Evolutionary conservation across 92 coral and sea anemone genomes (phyloP).

Genomic region (Porites lobata): DNA sequence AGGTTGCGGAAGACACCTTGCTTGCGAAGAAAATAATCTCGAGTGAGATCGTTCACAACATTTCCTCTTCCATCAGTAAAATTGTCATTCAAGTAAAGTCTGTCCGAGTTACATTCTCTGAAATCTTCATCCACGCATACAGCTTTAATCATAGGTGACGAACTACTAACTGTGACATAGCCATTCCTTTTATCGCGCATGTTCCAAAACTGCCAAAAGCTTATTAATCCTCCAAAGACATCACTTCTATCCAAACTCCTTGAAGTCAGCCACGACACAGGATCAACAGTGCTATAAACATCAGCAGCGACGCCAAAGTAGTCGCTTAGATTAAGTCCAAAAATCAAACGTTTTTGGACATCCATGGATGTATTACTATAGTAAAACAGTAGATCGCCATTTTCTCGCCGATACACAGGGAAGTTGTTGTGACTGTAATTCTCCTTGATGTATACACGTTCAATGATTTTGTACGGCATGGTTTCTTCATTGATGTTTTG

Average conservation of each 20-base stretch:
- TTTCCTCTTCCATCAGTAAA: slow-evolving; percentile 39
- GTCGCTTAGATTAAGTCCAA: slow-evolving; percentile 41
- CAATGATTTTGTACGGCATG: slow-evolving; percentile 71
- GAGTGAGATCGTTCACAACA: slow-evolving; percentile 48
- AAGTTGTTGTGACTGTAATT: slow-evolving; percentile 53
- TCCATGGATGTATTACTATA: not conserved
- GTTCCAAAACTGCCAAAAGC: slow-evolving; percentile 59
- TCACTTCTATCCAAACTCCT: slow-evolving; percentile 55
- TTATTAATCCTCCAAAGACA: slow-evolving; percentile 70
- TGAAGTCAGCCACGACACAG: slow-evolving; percentile 62
- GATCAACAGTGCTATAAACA: slow-evolving; percentile 18
- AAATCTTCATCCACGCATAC: slow-evolving; percentile 84
- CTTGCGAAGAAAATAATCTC: slow-evolving; percentile 66
- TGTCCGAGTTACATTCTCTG: slow-evolving; percentile 80
- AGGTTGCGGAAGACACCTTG: slow-evolving; percentile 56
- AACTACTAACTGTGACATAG: not conserved
- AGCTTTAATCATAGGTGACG: slow-evolving; percentile 59
- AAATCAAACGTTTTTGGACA: slow-evolving; percentile 35
- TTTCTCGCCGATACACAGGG: slow-evolving; percentile 78
- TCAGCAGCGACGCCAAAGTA: slow-evolving; percentile 69
- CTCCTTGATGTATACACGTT: slow-evolving; percentile 77
- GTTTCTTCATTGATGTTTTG: slow-evolving; percentile 67
- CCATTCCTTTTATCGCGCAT: slow-evolving; percentile 18
- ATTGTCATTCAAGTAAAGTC: slow-evolving; percentile 68
- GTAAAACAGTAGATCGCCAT: slow-evolving; percentile 56